phyloP scores from a whole-genome alignment of 1,140 invertebrate species.

The Maconellicoccus hirsutus region DNA sequence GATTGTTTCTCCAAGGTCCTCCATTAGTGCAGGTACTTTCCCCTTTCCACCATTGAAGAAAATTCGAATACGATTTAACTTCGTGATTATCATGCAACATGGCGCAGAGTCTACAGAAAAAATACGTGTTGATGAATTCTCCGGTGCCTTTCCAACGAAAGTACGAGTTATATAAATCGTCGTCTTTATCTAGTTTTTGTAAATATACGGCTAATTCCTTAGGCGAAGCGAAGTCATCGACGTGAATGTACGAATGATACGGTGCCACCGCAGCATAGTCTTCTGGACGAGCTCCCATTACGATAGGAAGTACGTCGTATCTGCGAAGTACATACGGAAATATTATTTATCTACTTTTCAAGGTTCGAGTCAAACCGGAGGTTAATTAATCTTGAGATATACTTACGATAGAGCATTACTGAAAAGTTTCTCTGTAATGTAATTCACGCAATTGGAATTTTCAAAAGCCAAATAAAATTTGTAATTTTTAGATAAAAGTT shows the following conservation, averaged over 20 bases:
- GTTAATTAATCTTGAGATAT: too few species aligned
- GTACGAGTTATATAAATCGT: constrained; percentile 85
- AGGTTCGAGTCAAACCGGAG: too few species aligned
- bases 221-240: constrained; percentile 82
- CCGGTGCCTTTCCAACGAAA: constrained; percentile 84
- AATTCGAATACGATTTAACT: constrained; percentile 58
- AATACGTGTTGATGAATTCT: constrained; percentile 88
- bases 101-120: constrained; percentile 89
- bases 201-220: constrained; percentile 75
- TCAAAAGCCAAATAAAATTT: constrained; percentile 97
- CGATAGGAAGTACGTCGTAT: constrained; percentile 78
- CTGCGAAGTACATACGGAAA: constrained; percentile 49
- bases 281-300: constrained; percentile 84
- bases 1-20: constrained; percentile 24
- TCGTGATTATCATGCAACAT: constrained; percentile 66
- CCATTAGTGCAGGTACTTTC: constrained; percentile 50
- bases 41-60: constrained; percentile 79
- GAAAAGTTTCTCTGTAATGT: constrained; percentile 95
- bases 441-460: constrained; percentile 92
- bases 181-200: constrained; percentile 68
- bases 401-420: constrained; percentile 77
- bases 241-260: constrained; percentile 80
- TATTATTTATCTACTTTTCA: too few species aligned
- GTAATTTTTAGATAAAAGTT: constrained; percentile 85
- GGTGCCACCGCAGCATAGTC: constrained; percentile 83